phyloP scores from a whole-genome alignment of 2,113 vertebrate genomes.

The Charina bottae region DNA sequence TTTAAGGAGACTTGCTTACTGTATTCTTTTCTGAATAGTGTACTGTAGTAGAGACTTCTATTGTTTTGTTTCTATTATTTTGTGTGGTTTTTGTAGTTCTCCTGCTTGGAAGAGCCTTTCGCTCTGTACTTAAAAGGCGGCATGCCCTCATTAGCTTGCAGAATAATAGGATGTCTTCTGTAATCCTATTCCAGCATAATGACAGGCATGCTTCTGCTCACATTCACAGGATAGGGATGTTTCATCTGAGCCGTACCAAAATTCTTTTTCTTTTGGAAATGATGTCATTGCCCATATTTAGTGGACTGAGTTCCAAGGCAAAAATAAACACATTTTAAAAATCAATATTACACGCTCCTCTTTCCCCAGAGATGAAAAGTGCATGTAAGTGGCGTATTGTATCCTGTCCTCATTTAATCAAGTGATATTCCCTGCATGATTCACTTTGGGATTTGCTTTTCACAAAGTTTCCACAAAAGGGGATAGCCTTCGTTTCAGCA shows the following conservation, averaged over 20 bases:
- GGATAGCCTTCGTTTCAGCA: background rate
- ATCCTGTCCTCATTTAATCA: background rate
- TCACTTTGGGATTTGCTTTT: background rate
- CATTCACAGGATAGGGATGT: background rate
- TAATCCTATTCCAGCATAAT: background rate
- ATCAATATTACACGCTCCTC: background rate
- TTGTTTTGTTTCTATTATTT: background rate
- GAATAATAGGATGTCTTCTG: background rate
- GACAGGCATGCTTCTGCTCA: background rate
- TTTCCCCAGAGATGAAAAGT: background rate
- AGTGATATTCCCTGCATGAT: background rate
- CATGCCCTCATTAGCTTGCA: background rate
- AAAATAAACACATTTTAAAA: background rate
- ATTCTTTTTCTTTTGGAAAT: background rate
- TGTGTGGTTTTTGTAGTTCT: background rate
- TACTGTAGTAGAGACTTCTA: background rate
- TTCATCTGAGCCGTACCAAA: background rate
- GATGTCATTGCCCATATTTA: background rate
- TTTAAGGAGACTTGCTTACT: constrained; percentile 2
- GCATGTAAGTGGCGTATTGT: background rate
- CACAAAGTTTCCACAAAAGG: background rate
- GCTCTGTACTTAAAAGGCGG: background rate
- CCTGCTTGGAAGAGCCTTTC: background rate
- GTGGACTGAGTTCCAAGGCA: background rate
- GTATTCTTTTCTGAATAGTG: constrained; percentile 4